Percentiles rank a stretch among this genome's conserved stretches.
These are phyloP conservation scores for Cheumatopsyche charites DNA, from an alignment of 1,140 invertebrate genomes.

Conservation along the genomic window DNA sequence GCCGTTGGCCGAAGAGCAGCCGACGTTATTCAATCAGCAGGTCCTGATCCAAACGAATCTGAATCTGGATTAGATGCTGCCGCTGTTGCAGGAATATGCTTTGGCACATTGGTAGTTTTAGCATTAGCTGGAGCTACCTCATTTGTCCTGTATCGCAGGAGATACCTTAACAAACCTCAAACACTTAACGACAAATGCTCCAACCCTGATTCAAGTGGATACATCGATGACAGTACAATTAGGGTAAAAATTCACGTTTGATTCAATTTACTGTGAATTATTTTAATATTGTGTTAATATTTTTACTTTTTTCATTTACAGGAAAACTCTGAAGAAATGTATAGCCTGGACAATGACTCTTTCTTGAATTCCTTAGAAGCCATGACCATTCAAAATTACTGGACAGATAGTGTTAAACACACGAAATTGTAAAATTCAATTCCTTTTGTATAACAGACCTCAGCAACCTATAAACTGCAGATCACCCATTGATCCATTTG, in stretches of 20 bases:
- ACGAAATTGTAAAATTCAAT: slow-evolving; percentile 78
- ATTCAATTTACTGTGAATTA: background rate
- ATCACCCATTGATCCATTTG: too few species aligned
- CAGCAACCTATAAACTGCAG: too few species aligned
- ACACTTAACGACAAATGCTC: slow-evolving; percentile 80
- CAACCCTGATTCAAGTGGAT: slow-evolving; percentile 85
- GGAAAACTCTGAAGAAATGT: slow-evolving; percentile 93
- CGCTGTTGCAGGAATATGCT: slow-evolving; percentile 73
- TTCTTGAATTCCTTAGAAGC: slow-evolving; percentile 89
- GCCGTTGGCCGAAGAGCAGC: slow-evolving; percentile 35
- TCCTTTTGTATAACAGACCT: background rate
- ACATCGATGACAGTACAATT: slow-evolving; percentile 87
- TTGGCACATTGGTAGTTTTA: slow-evolving; percentile 69
- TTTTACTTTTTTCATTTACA: slow-evolving; percentile 58
- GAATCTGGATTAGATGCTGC: slow-evolving; percentile 65
- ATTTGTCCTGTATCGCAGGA: slow-evolving; percentile 76
- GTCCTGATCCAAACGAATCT: background rate
- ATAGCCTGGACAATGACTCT: slow-evolving; percentile 89
- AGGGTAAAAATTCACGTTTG: slow-evolving; percentile 65
- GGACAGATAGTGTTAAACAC: slow-evolving; percentile 90
- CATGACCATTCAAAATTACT: slow-evolving; percentile 93
- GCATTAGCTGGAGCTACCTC: slow-evolving; percentile 71
- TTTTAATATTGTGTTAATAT: background rate
- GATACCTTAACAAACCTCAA: slow-evolving; percentile 80
- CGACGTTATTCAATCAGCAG: background rate